phyloP scores from a whole-genome alignment of 92 coral and sea anemone genomes.

The Muricea muricata region DNA sequence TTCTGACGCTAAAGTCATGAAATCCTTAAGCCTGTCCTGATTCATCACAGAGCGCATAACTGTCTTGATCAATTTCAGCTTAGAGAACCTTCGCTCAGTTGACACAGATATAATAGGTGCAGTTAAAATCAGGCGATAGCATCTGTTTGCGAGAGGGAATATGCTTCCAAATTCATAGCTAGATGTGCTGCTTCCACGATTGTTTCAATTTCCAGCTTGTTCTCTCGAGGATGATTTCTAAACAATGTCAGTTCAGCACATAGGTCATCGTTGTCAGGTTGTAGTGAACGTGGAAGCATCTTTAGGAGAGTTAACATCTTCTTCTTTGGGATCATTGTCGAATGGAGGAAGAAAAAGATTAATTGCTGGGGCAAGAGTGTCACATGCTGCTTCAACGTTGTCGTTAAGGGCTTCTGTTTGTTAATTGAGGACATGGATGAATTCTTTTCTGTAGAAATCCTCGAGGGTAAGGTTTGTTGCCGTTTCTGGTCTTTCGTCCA shows the following conservation, averaged over 20 bases:
- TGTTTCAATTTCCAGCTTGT: background rate
- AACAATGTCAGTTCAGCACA: background rate
- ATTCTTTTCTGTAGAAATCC: slow-evolving; percentile 9
- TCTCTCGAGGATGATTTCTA: no score
- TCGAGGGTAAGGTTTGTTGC: background rate
- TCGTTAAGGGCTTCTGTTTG: background rate
- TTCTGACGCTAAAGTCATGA: slow-evolving; percentile 10
- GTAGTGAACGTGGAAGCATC: background rate
- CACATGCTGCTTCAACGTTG: background rate
- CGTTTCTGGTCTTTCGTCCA: slow-evolving; percentile 4
- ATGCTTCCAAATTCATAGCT: slow-evolving; percentile 11
- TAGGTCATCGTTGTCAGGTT: no score
- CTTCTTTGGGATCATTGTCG: background rate
- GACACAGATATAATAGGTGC: background rate
- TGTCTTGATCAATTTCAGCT: background rate
- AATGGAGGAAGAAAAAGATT: background rate
- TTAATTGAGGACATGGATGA: background rate
- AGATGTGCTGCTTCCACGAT: slow-evolving; percentile 12
- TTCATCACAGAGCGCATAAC: slow-evolving; percentile 21
- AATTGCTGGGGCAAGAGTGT: background rate
- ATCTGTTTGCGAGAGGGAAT: no score
- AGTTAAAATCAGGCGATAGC: no score
- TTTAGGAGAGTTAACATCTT: background rate
- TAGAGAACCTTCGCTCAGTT: background rate
- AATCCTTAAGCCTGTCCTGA: background rate